Evolutionary conservation across 2,113 vertebrate genomes (phyloP).

Genomic region (Mesembrinibis cayennensis): DNA sequence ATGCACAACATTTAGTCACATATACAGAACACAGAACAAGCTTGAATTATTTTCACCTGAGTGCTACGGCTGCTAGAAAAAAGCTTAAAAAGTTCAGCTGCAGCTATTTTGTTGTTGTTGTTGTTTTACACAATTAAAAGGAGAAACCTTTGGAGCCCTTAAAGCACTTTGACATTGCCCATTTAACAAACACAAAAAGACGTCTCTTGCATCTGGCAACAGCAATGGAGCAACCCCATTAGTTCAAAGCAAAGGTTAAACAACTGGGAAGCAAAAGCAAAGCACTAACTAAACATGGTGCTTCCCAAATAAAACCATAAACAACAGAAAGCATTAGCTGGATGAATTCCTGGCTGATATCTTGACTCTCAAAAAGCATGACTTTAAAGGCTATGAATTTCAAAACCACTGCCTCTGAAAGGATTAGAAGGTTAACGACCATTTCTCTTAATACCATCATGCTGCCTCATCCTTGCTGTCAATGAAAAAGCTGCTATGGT

Average conservation of each 20-base stretch:
- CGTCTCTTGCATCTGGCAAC: not conserved
- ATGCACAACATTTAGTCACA: not conserved
- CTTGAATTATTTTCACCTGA: not conserved
- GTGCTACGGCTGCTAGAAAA: not conserved
- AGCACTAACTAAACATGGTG: not conserved
- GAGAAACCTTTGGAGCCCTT: not conserved
- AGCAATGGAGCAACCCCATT: not conserved
- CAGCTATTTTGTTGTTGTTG: not conserved
- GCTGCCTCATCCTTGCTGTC: not conserved
- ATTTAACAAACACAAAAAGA: constrained; percentile 10
- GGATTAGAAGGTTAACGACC: not conserved
- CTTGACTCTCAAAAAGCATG: not conserved
- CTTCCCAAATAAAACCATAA: not conserved
- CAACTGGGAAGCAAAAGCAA: not conserved
- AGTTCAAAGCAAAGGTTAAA: not conserved
- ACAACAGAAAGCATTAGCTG: not conserved
- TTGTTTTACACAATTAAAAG: not conserved
- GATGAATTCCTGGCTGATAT: not conserved
- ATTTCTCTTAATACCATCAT: not conserved
- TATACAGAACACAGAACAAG: not conserved
- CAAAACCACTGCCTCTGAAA: not conserved
- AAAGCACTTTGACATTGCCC: not conserved
- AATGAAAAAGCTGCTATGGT: not conserved
- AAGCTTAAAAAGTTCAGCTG: not conserved
- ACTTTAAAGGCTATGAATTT: not conserved